Conservation (phyloP, 2,113 vertebrate species). For the Cryptoleucopteryx plumbea region DNA sequence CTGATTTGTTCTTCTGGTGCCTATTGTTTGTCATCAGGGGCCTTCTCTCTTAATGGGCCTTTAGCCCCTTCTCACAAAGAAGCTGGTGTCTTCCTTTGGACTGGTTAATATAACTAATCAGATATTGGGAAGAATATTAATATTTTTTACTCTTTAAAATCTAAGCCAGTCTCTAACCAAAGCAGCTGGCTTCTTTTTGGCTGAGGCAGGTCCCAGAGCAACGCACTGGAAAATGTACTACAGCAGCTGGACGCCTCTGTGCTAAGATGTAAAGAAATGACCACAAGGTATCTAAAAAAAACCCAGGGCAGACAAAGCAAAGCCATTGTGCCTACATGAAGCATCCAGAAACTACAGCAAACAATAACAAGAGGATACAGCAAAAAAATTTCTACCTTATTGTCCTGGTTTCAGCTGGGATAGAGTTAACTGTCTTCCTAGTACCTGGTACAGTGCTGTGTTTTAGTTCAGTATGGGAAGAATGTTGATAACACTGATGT, state of each 20-base stretch:
- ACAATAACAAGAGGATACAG: not conserved
- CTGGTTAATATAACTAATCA: not conserved
- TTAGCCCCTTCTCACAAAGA: not conserved
- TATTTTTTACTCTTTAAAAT: not conserved
- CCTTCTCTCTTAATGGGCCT: not conserved
- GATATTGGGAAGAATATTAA: not conserved
- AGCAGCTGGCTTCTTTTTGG: not conserved
- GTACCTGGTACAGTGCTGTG: too few relatives aligned
- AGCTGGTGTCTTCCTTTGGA: not conserved
- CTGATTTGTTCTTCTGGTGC: not conserved
- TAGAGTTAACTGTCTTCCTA: too few relatives aligned
- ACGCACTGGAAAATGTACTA: not conserved
- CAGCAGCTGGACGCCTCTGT: accelerated
- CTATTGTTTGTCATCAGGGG: accelerated
- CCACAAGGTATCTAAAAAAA: not conserved
- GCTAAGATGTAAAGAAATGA: not conserved
- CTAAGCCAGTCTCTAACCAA: not conserved
- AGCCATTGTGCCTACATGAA: not conserved
- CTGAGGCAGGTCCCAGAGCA: not conserved
- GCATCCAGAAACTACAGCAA: not conserved
- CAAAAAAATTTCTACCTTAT: not conserved
- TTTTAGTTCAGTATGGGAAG: too few relatives aligned
- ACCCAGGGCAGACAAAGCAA: accelerated
- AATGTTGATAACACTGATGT: too few relatives aligned
- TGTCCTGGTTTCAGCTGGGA: too few relatives aligned